phyloP scores from a whole-genome alignment of 2,797 vertebrate genomes.

The Syndactyla subalaris region DNA sequence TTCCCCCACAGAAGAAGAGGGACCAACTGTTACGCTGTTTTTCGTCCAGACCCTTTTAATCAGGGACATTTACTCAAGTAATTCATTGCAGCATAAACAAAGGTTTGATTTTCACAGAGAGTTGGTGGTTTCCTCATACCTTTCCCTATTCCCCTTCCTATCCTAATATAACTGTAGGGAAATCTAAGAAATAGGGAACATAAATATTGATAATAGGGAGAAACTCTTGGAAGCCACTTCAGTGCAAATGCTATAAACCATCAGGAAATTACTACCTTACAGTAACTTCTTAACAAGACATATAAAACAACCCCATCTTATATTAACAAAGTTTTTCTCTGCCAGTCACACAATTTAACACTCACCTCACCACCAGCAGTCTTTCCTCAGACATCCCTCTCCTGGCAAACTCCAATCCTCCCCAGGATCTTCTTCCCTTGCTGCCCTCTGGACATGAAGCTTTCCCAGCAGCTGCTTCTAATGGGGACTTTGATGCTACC shows the following conservation, averaged over 20 bases:
- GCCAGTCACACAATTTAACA: neutral
- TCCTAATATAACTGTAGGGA: neutral
- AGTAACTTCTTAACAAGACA: neutral
- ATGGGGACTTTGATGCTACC: neutral
- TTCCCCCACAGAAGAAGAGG: neutral
- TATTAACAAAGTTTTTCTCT: neutral
- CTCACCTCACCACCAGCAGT: neutral
- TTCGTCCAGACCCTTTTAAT: neutral
- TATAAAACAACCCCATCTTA: neutral
- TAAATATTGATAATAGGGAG: neutral
- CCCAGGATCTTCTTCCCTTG: neutral
- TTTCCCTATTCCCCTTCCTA: neutral
- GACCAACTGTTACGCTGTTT: neutral
- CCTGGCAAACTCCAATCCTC: neutral
- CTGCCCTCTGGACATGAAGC: neutral
- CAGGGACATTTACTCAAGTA: neutral
- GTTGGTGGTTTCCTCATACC: neutral
- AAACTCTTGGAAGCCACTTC: neutral
- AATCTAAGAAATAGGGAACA: neutral
- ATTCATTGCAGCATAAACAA: neutral
- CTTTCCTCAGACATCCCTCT: neutral
- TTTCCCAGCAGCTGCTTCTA: conserved; percentile 13
- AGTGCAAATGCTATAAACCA: neutral
- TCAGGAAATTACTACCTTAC: neutral
- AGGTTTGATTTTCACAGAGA: neutral